phyloP scores from a whole-genome alignment of 2,113 vertebrate species.

The Rhodinocichla rosea region DNA sequence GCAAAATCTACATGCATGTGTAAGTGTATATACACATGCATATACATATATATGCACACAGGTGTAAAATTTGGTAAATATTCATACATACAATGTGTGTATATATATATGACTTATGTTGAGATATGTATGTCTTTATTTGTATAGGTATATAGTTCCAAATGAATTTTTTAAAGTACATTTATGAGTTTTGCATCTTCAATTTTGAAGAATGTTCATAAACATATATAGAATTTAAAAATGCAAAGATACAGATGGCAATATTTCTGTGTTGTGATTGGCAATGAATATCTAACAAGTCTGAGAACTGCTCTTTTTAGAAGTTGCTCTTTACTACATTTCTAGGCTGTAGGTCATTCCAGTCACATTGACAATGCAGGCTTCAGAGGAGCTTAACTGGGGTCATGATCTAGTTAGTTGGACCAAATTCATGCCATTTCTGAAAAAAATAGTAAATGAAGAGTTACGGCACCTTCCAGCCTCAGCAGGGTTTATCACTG shows the following conservation, averaged over 20 bases:
- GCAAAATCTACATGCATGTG: neutral
- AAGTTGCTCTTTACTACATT: neutral
- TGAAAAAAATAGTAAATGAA: neutral
- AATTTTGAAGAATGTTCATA: neutral
- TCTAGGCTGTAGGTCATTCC: neutral
- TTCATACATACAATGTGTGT: neutral
- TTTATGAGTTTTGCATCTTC: neutral
- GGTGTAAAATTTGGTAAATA: neutral
- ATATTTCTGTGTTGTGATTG: neutral
- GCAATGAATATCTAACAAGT: neutral
- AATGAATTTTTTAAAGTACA: neutral
- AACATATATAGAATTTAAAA: neutral
- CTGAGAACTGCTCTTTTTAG: neutral
- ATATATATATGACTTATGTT: neutral
- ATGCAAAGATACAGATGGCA: neutral
- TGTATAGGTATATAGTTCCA: neutral
- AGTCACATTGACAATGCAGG: neutral
- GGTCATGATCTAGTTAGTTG: neutral
- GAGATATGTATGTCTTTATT: neutral
- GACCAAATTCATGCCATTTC: neutral
- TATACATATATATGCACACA: neutral
- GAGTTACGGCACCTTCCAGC: neutral
- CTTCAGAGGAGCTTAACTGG: neutral
- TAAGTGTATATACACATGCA: neutral
- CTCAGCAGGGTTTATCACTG: neutral